phyloP scores from a whole-genome alignment of 2,888 invertebrate genomes.

The Dascillus cervinus region DNA sequence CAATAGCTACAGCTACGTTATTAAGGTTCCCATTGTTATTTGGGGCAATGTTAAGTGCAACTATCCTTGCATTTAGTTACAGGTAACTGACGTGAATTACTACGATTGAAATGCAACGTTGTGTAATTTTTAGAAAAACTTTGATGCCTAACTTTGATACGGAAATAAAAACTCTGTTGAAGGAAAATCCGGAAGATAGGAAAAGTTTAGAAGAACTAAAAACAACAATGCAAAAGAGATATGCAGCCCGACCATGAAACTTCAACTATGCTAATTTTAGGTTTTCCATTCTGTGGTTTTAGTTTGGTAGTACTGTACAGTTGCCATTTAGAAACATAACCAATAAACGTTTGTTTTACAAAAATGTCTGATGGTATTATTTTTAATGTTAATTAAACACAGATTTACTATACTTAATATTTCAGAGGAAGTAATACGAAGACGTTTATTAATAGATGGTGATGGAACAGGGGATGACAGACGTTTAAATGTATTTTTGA shows the following conservation, averaged over 20 bases:
- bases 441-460: conserved; percentile 88
- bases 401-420: conserved; percentile 13
- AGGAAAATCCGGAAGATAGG: conserved; percentile 11
- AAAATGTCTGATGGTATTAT: conserved; percentile 12
- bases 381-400: not conserved
- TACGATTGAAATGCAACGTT: conserved; percentile 1
- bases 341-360: not conserved
- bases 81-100: conserved; percentile 24
- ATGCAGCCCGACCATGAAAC: conserved; percentile 1
- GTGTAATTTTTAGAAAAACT: conserved; percentile 9
- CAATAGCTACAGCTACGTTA: conserved; percentile 18
- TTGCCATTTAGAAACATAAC: not conserved
- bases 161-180: conserved; percentile 12
- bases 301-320: not conserved
- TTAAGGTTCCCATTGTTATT: conserved; percentile 25
- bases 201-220: conserved; percentile 14
- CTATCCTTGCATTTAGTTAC: conserved; percentile 20
- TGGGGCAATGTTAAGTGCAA: conserved; percentile 20
- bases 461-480: conserved; percentile 96
- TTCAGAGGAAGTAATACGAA: conserved; percentile 88
- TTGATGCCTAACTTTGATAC: conserved; percentile 15
- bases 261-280: too few relatives aligned
- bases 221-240: conserved; percentile 5
- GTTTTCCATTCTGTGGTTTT: too few relatives aligned
- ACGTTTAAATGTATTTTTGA: conserved; percentile 74